Conservation (phyloP, 1,140 invertebrate species). For the Cherax quadricarinatus region DNA sequence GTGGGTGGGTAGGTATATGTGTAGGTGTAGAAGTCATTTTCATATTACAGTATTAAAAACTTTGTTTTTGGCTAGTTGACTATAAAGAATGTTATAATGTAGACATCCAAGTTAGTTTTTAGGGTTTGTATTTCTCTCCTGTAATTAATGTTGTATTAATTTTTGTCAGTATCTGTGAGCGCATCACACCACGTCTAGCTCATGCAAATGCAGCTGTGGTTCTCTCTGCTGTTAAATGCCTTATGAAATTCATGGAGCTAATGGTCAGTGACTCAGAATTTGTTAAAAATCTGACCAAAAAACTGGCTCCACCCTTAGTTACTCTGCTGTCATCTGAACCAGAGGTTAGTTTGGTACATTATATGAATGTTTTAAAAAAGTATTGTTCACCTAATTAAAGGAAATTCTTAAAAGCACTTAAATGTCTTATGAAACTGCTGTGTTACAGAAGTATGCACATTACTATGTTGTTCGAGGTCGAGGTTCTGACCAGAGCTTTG, state of each 20-base stretch:
- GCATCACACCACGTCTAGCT: conserved; percentile 97
- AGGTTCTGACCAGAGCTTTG: too few relatives aligned
- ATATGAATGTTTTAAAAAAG: too few relatives aligned
- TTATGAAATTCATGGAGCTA: conserved; percentile 99
- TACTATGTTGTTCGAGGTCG: too few relatives aligned
- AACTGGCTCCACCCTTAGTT: conserved; percentile 98
- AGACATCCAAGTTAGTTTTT: background rate
- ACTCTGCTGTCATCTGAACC: conserved; percentile 98
- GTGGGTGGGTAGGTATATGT: too few relatives aligned
- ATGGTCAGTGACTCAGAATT: conserved; percentile 95
- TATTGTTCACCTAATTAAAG: too few relatives aligned
- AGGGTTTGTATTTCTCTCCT: too few relatives aligned
- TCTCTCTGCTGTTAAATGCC: conserved; percentile 96
- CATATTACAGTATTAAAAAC: too few relatives aligned
- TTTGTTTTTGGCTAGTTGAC: too few relatives aligned
- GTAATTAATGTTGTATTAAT: background rate
- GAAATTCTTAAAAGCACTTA: too few relatives aligned
- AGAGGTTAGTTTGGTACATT: conserved; percentile 80
- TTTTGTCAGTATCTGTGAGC: conserved; percentile 91
- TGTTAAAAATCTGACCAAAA: conserved; percentile 95
- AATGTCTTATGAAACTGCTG: too few relatives aligned
- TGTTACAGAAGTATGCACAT: too few relatives aligned
- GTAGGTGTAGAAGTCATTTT: too few relatives aligned
- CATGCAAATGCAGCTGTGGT: conserved; percentile 99
- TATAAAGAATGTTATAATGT: background rate